A percentile compares a stretch with the other conserved stretches of the same genome.
Evolutionary conservation across 2,113 vertebrate genomes (phyloP).

Genomic region (Lates calcarifer): DNA sequence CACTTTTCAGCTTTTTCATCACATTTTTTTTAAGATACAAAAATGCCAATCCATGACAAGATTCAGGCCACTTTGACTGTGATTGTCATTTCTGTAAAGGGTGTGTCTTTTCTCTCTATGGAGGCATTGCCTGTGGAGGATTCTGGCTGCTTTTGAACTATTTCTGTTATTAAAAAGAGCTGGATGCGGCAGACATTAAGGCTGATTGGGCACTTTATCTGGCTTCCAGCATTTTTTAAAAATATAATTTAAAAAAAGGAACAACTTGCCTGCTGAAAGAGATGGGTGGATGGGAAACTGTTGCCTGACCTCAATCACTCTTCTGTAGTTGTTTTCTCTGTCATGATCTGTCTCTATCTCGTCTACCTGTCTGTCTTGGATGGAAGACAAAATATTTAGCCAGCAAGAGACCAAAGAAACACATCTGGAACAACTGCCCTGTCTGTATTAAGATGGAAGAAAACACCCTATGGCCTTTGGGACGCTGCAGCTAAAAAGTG

Average conservation of each 20-base stretch:
- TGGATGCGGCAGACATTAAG: slow-evolving; percentile 8
- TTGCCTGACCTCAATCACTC: slow-evolving; percentile 25
- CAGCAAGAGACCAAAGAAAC: slow-evolving; percentile 26
- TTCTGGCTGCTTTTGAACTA: slow-evolving; percentile 52
- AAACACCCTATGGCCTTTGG: slow-evolving; percentile 33
- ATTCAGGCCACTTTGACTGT: slow-evolving; percentile 60
- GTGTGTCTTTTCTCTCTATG: neutral
- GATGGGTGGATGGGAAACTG: slow-evolving; percentile 16
- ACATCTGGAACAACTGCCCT: slow-evolving; percentile 20
- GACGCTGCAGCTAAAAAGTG: slow-evolving; percentile 42
- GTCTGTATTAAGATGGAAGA: slow-evolving; percentile 25
- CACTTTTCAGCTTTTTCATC: neutral
- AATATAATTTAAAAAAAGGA: slow-evolving; percentile 16
- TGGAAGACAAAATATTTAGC: slow-evolving; percentile 67
- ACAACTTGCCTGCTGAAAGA: neutral
- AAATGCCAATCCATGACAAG: slow-evolving; percentile 6
- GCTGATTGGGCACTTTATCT: slow-evolving; percentile 10
- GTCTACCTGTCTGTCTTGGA: slow-evolving; percentile 34
- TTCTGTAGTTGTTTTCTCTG: slow-evolving; percentile 14
- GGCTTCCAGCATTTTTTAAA: neutral
- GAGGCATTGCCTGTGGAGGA: slow-evolving; percentile 13
- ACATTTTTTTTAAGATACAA: slow-evolving; percentile 9
- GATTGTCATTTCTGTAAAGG: slow-evolving; percentile 73
- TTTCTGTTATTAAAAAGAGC: slow-evolving; percentile 9
- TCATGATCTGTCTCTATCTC: slow-evolving; percentile 21